Evolutionary conservation across 1,140 invertebrate species (phyloP).

Genomic region (Drosophila sp.): DNA sequence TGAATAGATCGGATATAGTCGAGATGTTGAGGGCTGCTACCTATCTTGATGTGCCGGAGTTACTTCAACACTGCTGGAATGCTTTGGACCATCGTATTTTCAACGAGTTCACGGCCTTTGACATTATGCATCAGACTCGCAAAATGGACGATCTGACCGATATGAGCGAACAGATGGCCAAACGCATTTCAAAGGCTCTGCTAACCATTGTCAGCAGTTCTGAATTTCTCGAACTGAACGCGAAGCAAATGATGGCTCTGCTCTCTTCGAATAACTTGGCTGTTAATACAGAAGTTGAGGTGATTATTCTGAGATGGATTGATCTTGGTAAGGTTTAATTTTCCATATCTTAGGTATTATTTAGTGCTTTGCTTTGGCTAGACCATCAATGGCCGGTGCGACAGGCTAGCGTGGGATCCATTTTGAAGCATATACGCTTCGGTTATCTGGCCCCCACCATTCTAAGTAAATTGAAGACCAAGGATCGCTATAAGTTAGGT

Average conservation of each 20-base stretch:
- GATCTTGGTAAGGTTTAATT: not conserved
- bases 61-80: constrained; percentile 25
- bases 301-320: not conserved
- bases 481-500: not conserved
- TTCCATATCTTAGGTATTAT: constrained; percentile 28
- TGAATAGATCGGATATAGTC: not conserved
- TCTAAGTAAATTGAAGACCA: constrained; percentile 22
- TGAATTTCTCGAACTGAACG: constrained; percentile 30
- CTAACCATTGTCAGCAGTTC: constrained; percentile 9
- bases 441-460: constrained; percentile 34
- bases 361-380: constrained; percentile 31
- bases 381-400: constrained; percentile 35
- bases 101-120: constrained; percentile 29
- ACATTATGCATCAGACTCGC: constrained; percentile 5
- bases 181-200: constrained; percentile 15
- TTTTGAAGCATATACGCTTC: constrained; percentile 35
- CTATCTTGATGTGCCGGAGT: constrained; percentile 11
- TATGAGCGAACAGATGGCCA: constrained; percentile 10
- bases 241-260: constrained; percentile 21
- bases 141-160: not conserved
- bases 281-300: constrained; percentile 51
- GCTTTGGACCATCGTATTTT: constrained; percentile 9
- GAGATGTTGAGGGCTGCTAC: constrained; percentile 3
- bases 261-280: constrained; percentile 23
- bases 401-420: not conserved